Conservation (phyloP, 1,140 invertebrate genomes). For the Drosophila nannoptera region DNA sequence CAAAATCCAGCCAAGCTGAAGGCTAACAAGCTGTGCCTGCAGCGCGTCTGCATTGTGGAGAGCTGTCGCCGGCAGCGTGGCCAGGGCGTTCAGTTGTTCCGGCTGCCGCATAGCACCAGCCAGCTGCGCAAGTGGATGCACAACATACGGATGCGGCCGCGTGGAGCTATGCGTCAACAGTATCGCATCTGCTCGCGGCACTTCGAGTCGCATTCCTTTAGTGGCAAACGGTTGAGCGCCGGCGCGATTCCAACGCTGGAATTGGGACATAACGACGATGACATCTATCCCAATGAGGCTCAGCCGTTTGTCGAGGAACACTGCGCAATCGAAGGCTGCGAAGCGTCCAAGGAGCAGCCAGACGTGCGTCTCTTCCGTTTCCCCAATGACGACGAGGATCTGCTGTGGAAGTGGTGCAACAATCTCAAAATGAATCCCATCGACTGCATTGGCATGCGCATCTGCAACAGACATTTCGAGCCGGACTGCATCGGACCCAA, state of each 20-base stretch:
- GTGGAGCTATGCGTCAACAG: constrained; percentile 50
- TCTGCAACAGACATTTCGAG: constrained; percentile 74
- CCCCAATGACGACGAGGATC: constrained; percentile 70
- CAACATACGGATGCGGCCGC: constrained; percentile 57
- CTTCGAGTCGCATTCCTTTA: constrained; percentile 73
- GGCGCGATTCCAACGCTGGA: constrained; percentile 73
- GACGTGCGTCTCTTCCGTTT: constrained; percentile 72
- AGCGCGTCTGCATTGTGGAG: constrained; percentile 70
- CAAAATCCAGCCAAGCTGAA: constrained; percentile 72
- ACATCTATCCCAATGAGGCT: constrained; percentile 71
- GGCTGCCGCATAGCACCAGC: constrained; percentile 63
- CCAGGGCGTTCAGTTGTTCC: constrained; percentile 73
- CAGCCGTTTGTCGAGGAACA: constrained; percentile 68
- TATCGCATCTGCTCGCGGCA: constrained; percentile 68
- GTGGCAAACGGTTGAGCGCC: constrained; percentile 55
- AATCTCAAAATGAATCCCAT: constrained; percentile 73
- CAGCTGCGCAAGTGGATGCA: constrained; percentile 73
- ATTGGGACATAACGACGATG: constrained; percentile 64
- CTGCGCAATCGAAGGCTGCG: constrained; percentile 64
- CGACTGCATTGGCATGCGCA: constrained; percentile 67
- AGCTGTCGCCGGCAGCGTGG: constrained; percentile 60
- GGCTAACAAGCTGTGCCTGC: constrained; percentile 61
- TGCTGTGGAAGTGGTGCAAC: constrained; percentile 75
- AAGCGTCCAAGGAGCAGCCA: constrained; percentile 56
- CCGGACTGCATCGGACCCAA: constrained; percentile 66